Percentiles rank a stretch among this genome's conserved stretches.
These are phyloP conservation scores for Vanessa tameamea DNA, from an alignment of 1,140 invertebrate genomes.

Conservation along the genomic window DNA sequence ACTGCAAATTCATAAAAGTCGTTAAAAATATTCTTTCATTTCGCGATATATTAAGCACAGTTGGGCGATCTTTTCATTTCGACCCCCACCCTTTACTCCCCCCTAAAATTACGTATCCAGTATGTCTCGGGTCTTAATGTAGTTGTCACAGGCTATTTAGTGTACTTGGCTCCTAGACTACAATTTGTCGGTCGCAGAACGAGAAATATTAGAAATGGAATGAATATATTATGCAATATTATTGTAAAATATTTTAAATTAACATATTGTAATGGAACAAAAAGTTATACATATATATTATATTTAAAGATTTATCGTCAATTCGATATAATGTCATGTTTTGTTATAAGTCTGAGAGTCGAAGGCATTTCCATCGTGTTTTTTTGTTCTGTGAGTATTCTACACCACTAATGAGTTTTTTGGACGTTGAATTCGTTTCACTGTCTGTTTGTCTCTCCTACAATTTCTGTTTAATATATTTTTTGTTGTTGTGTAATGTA, in stretches of 20 bases:
- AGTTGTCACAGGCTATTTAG: conserved; percentile 53
- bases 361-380: neutral
- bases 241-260: neutral
- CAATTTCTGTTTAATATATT: conserved; percentile 7
- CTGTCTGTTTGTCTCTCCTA: conserved; percentile 38
- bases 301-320: neutral
- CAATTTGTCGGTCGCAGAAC: conserved; percentile 43
- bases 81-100: conserved; percentile 17
- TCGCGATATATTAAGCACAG: conserved; percentile 26
- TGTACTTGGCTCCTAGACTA: conserved; percentile 44
- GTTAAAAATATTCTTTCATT: conserved; percentile 1
- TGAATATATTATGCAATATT: neutral
- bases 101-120: conserved; percentile 36
- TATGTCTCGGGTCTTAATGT: conserved; percentile 41
- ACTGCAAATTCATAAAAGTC: neutral
- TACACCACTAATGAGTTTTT: conserved; percentile 50
- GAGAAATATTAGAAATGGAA: neutral
- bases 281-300: too few relatives aligned
- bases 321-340: neutral
- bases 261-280: too few relatives aligned
- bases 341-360: neutral
- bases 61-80: conserved; percentile 24
- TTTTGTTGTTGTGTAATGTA: conserved; percentile 18
- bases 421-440: conserved; percentile 49
- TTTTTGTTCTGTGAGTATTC: conserved; percentile 38